Percentiles rank a stretch among this genome's conserved stretches.
Evolutionary conservation across 2,888 invertebrate species (phyloP).

Genomic region (Sesia apiformis): DNA sequence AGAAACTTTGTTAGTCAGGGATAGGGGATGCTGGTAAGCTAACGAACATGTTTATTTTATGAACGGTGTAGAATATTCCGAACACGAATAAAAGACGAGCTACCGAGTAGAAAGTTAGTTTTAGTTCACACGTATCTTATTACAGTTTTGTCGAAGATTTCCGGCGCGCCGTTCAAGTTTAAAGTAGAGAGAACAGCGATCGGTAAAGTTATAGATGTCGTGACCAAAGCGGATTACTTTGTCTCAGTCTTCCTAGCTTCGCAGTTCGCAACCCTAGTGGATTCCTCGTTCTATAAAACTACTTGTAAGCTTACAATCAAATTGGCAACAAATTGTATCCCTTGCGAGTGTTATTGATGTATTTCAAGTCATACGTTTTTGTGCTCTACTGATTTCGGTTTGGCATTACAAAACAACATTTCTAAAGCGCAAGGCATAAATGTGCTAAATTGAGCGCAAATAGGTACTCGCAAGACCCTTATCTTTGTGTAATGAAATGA

Average conservation of each 20-base stretch:
- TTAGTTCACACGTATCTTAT: slow-evolving; percentile 31
- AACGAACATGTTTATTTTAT: too few relatives aligned
- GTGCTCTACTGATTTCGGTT: neutral
- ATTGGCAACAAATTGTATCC: neutral
- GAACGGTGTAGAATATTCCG: neutral
- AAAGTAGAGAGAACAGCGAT: slow-evolving; percentile 47
- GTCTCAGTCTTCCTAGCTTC: slow-evolving; percentile 18
- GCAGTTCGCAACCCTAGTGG: neutral
- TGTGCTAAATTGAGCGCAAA: slow-evolving; percentile 28
- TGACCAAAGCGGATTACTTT: slow-evolving; percentile 47
- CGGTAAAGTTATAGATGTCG: slow-evolving; percentile 45
- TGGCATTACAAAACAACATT: neutral
- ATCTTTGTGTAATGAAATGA: slow-evolving; percentile 61
- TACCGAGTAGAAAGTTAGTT: neutral
- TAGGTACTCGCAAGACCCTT: slow-evolving; percentile 35
- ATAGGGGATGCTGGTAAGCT: too few relatives aligned
- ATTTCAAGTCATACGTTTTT: neutral
- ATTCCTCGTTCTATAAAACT: neutral
- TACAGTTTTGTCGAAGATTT: slow-evolving; percentile 34
- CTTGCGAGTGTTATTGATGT: neutral
- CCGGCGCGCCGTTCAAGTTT: slow-evolving; percentile 37
- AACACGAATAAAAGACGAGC: neutral
- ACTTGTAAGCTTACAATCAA: neutral
- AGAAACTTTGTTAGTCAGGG: too few relatives aligned
- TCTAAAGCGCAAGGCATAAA: neutral